Evolutionary conservation across 1,140 invertebrate species (phyloP).

Genomic region (Eurosta solidaginis): DNA sequence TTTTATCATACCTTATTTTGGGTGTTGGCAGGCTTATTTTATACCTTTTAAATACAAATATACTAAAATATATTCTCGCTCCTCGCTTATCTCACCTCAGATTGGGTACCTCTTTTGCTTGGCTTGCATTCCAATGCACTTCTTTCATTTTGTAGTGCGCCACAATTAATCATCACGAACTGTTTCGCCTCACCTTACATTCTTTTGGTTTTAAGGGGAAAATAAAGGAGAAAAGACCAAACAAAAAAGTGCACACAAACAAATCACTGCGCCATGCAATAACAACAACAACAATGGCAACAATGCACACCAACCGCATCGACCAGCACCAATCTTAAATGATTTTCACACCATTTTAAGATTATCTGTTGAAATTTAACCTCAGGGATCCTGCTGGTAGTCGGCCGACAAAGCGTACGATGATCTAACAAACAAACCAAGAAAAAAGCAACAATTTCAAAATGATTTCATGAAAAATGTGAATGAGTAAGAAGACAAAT

Average conservation of each 20-base stretch:
- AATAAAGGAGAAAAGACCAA: too few relatives aligned
- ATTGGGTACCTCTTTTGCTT: not conserved
- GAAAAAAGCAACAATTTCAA: not conserved
- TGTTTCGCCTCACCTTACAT: slow-evolving; percentile 19
- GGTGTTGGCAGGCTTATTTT: too few relatives aligned
- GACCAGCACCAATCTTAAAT: not conserved
- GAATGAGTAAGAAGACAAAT: slow-evolving; percentile 14
- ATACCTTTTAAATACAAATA: not conserved
- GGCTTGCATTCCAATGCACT: not conserved
- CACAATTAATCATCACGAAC: slow-evolving; percentile 1
- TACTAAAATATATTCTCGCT: not conserved
- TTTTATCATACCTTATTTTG: too few relatives aligned
- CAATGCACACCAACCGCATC: not conserved
- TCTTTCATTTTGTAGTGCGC: not conserved
- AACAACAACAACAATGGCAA: not conserved
- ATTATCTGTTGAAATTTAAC: slow-evolving; percentile 17
- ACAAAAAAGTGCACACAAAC: not conserved
- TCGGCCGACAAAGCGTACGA: not conserved
- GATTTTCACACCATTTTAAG: slow-evolving; percentile 22
- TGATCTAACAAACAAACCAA: not conserved
- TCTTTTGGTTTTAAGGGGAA: not conserved
- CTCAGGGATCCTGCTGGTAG: not conserved
- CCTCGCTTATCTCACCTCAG: not conserved
- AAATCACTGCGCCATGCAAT: not conserved
- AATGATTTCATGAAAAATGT: not conserved